Base-by-base conservation (phyloP, 1,140 invertebrate genomes). In the Sipha flava region DNA sequence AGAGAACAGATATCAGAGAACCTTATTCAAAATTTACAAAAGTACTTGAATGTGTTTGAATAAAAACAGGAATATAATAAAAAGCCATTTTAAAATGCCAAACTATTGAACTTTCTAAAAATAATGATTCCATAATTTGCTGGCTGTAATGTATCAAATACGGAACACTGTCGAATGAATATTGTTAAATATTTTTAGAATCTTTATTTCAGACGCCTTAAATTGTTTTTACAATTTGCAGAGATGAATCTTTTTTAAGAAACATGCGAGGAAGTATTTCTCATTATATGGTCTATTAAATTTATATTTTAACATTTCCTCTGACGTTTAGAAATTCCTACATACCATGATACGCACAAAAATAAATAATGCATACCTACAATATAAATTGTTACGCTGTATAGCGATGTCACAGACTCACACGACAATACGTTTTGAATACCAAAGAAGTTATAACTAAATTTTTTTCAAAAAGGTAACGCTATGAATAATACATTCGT, bases 101-200 rank as follows among this genome's bases (percentile, higher is more conserved):
- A 57, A 29, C 29, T 57, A 29, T 57, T 57, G 18, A 16, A 23
- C 54, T 26, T 23, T 57, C 14, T 57, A 57, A 57, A 57, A 57
- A 29, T 6, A 23, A 57, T 29, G 54, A n/a, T n/a, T n/a, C n/a
- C n/a, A n/a, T n/a, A n/a, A n/a, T n/a, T n/a, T n/a, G n/a, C n/a
- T n/a, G n/a, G n/a, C n/a, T n/a, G n/a, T n/a, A n/a, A n/a, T n/a
- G n/a, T n/a, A n/a, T n/a, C n/a, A n/a, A n/a, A n/a, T n/a, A n/a
- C n/a, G n/a, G n/a, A n/a, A n/a, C n/a, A n/a, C n/a, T n/a, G n/a
- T n/a, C n/a, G n/a, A n/a, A n/a, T n/a, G n/a, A n/a, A n/a, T n/a
- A n/a, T n/a, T n/a, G n/a, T n/a, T n/a, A n/a, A n/a, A n/a, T 62
- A 62, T 62, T 62, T 62, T 62, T 62, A 62, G 57, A 62, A 34